Base-by-base conservation (phyloP, 2,888 invertebrate genomes). In the Parnassius mnemosyne region DNA sequence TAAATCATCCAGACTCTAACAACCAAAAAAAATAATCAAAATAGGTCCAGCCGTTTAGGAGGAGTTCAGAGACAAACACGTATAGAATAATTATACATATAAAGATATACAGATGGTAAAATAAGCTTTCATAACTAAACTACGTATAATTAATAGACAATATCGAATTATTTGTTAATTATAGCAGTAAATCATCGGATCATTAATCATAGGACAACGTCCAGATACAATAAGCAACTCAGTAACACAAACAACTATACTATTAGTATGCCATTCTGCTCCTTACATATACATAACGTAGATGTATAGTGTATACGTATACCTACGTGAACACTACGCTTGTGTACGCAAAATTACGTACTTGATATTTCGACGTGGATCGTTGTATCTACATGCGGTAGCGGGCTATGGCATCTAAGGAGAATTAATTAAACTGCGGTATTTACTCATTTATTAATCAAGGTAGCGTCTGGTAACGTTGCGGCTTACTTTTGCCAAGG, bases 391-490 rank as follows among this genome's bases (percentile, higher is more conserved):
- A 59, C 60, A 53, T 62, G 62, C 57, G 63, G 65, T 61, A 64
- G 60, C 74, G 71, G 72, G 71, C 70, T 77, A 73, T 70, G 67
- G 74, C 75, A 71, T 71, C 75, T 78, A 76, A 73, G 76, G 63
- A 71, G 71, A 80, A 83, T 85, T 80, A 78, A 81, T 80, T 74
- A 75, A 73, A 70, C 69, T 70, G 67, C 68, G 72, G 65, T 73
- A 67, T 74, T 77, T 74, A 75, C 75, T 68, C 69, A 73, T 68
- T 74, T 74, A 78, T 75, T 78, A 75, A 81, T 79, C 74, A 76
- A 65, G 64, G 64, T 66, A 60, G 65, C 66, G 51, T 57, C 58
- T 64, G 64, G 64, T 66, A 57, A 65, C 65, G 16, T 58, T 63
- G 53, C 58, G 54, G 62, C 43, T 53, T 44, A 47, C 34, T 57